Evolutionary conservation across 2,797 vertebrate species (phyloP).

Genomic region (Coccyzus lansbergi): DNA sequence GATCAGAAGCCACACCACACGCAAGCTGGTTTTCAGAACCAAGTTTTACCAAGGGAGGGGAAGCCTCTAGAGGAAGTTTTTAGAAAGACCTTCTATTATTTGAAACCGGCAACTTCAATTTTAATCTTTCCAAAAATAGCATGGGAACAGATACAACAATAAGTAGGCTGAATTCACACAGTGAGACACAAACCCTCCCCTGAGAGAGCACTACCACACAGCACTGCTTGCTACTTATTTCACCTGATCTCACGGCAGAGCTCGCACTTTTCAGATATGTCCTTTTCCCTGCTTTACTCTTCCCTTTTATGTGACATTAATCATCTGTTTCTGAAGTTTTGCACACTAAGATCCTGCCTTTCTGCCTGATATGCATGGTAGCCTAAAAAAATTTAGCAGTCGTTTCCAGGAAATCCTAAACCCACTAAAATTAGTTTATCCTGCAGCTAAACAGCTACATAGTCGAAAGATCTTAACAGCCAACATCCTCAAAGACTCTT

Average conservation of each 20-base stretch:
- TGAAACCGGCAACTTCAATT: neutral
- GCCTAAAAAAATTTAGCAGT: neutral
- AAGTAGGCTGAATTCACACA: neutral
- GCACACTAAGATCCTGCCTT: neutral
- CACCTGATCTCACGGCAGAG: neutral
- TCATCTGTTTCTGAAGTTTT: neutral
- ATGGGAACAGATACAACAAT: neutral
- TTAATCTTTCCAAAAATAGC: neutral
- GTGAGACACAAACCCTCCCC: neutral
- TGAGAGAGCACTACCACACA: neutral
- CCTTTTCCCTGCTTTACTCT: neutral
- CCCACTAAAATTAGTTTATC: neutral
- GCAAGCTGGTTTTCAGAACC: neutral
- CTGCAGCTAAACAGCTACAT: neutral
- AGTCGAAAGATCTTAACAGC: neutral
- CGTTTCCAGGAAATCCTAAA: neutral
- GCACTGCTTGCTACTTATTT: neutral
- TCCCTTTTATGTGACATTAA: neutral
- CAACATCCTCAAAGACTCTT: neutral
- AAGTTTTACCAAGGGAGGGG: neutral
- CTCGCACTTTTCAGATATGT: rapidly evolving
- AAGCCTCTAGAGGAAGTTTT: neutral
- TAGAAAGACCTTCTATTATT: neutral
- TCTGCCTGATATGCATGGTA: rapidly evolving
- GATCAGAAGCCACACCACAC: neutral